Evolutionary conservation across 2,113 vertebrate species (phyloP).

Genomic region (Cygnus buccinator): DNA sequence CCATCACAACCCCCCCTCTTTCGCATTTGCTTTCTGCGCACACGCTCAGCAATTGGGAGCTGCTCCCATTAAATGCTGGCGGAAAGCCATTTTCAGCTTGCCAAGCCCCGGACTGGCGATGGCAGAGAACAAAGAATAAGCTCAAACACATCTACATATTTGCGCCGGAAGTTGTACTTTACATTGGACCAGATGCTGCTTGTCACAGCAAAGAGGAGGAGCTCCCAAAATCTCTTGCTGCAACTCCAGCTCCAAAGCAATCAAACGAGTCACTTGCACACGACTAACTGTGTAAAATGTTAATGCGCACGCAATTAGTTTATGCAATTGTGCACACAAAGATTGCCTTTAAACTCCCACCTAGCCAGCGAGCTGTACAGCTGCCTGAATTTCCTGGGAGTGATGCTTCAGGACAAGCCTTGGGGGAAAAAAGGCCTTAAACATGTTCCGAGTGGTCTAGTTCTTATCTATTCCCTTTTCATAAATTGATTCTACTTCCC

Average conservation of each 20-base stretch:
- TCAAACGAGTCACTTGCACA: background rate
- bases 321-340: background rate
- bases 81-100: constrained; percentile 50
- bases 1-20: background rate
- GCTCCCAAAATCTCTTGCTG: background rate
- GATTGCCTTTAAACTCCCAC: background rate
- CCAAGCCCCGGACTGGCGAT: constrained; percentile 3
- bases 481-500: constrained; percentile 14
- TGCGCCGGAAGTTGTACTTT: background rate
- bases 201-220: constrained; percentile 3
- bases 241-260: background rate
- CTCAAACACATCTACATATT: constrained; percentile 37
- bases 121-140: constrained; percentile 51
- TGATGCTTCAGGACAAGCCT: background rate
- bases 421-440: background rate
- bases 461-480: background rate
- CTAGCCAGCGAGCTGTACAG: background rate
- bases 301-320: background rate
- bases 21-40: constrained; percentile 42
- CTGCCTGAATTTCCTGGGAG: background rate
- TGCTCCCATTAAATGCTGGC: constrained; percentile 48
- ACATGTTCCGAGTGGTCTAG: background rate
- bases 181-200: background rate
- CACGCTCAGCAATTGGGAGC: constrained; percentile 22
- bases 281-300: background rate